phyloP scores from a whole-genome alignment of 2,113 vertebrate genomes.

The Cavia aperea region DNA sequence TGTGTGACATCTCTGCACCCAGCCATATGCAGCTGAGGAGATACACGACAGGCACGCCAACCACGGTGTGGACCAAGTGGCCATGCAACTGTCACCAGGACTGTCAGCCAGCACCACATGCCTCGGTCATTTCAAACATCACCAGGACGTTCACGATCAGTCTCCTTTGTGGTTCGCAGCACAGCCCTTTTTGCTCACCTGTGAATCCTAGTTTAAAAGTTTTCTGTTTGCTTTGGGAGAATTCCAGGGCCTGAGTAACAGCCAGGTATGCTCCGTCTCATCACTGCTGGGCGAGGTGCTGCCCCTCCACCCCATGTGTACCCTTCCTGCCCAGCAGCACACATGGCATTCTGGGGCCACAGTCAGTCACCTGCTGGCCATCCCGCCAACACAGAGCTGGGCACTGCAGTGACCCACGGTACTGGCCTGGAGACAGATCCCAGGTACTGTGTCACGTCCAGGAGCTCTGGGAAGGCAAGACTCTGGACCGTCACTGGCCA shows the following conservation, averaged over 20 bases:
- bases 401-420: neutral
- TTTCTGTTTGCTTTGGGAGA: neutral
- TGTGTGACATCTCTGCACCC: neutral
- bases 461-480: neutral
- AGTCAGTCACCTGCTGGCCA: neutral
- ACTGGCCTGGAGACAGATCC: neutral
- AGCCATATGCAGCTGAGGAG: accelerated
- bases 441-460: neutral
- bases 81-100: neutral
- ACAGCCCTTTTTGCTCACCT: neutral
- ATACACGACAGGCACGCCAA: accelerated
- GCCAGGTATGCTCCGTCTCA: too few species aligned
- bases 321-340: neutral
- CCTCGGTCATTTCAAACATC: neutral
- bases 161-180: neutral
- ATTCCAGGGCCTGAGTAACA: neutral
- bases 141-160: neutral
- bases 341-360: neutral
- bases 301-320: accelerated
- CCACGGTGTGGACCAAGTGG: accelerated
- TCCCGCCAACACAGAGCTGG: neutral
- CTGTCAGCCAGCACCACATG: neutral
- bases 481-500: accelerated
- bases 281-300: accelerated
- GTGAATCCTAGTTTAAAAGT: neutral